Conservation (phyloP, 2,797 vertebrate genomes). For the Eutrigla gurnardus region DNA sequence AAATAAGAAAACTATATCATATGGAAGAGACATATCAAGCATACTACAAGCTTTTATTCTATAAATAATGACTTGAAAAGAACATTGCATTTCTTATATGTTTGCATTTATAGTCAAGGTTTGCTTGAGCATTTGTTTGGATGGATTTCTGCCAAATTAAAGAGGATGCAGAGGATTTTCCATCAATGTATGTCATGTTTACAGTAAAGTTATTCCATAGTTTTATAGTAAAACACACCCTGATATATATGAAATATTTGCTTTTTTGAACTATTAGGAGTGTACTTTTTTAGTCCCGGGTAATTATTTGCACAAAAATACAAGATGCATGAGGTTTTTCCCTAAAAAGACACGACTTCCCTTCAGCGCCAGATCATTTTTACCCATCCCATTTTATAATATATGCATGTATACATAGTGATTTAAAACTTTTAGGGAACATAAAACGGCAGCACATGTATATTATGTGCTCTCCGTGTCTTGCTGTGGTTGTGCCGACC, state of each 20-base stretch:
- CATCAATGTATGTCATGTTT: not conserved
- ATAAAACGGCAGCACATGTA: not conserved
- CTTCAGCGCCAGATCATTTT: not conserved
- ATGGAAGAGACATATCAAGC: constrained; percentile 5
- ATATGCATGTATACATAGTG: not conserved
- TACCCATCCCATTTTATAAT: too few species aligned
- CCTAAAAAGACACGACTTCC: not conserved
- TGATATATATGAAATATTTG: not conserved
- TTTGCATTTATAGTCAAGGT: not conserved
- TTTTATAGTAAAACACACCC: not conserved
- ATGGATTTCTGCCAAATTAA: not conserved
- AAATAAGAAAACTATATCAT: not conserved
- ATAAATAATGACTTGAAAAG: not conserved
- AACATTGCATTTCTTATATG: not conserved
- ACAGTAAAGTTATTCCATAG: not conserved
- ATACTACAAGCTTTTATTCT: not conserved
- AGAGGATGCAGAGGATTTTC: not conserved
- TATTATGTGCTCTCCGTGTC: not conserved
- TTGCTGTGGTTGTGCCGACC: constrained; percentile 14
- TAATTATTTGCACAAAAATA: not conserved
- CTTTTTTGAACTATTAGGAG: not conserved
- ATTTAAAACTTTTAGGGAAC: not conserved
- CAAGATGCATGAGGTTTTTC: not conserved
- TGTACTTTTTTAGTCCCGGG: not conserved
- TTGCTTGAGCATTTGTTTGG: constrained; percentile 9